Evolutionary conservation across 2,113 vertebrate species (phyloP).

Genomic region (Pyrgilauda ruficollis): DNA sequence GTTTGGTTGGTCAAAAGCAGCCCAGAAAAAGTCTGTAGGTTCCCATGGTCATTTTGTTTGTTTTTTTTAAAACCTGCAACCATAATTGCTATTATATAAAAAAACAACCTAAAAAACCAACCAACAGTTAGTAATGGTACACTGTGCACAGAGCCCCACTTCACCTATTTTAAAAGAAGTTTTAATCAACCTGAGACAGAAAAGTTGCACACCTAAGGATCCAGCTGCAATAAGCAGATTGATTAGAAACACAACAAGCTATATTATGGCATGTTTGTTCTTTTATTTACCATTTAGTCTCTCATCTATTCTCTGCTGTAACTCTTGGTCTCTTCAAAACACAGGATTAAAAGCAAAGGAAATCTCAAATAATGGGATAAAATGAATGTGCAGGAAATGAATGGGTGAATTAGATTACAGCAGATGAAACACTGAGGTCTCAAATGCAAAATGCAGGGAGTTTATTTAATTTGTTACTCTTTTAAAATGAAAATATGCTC

Average conservation of each 20-base stretch:
- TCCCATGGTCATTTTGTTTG: background rate
- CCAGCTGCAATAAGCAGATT: slow-evolving; percentile 24
- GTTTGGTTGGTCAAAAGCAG: background rate
- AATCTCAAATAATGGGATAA: slow-evolving; percentile 65
- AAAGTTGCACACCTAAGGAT: background rate
- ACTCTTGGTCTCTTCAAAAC: slow-evolving; percentile 39
- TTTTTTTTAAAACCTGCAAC: background rate
- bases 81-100: background rate
- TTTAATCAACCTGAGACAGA: slow-evolving; percentile 3
- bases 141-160: background rate
- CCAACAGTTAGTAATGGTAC: background rate
- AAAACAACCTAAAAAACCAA: background rate
- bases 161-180: background rate
- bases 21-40: background rate
- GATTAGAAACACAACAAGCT: slow-evolving; percentile 36
- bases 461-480: slow-evolving; percentile 67
- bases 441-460: slow-evolving; percentile 50
- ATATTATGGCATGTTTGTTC: slow-evolving; percentile 18
- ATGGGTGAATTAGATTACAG: slow-evolving; percentile 64
- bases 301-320: slow-evolving; percentile 26
- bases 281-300: slow-evolving; percentile 37
- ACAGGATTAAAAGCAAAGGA: slow-evolving; percentile 65
- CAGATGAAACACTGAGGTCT: slow-evolving; percentile 53
- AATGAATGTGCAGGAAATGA: slow-evolving; percentile 61
- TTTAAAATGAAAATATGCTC: slow-evolving; percentile 58